These are phyloP conservation scores for Drosophila nasuta DNA, from an alignment of 1,140 invertebrate species.

Conservation along the genomic window DNA sequence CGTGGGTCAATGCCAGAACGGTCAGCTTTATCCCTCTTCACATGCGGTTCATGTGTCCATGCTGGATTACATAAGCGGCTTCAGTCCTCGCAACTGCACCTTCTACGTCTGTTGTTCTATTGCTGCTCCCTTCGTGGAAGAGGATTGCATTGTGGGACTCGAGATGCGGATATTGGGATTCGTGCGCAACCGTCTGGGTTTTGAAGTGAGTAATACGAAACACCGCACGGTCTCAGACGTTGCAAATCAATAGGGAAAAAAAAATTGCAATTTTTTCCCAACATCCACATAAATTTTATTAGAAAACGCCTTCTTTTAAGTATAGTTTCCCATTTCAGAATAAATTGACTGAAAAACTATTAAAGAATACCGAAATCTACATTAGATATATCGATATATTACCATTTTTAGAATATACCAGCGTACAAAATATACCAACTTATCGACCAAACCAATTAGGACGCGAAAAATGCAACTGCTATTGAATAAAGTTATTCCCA, in stretches of 20 bases:
- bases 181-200: slow-evolving; percentile 69
- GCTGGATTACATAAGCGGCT: slow-evolving; percentile 57
- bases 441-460: too few relatives aligned
- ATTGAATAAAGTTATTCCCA: neutral
- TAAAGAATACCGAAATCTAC: too few relatives aligned
- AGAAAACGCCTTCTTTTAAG: too few relatives aligned
- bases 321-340: too few relatives aligned
- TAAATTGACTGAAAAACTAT: too few relatives aligned
- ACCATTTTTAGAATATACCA: too few relatives aligned
- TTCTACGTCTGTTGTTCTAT: slow-evolving; percentile 77
- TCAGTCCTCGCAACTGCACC: slow-evolving; percentile 71
- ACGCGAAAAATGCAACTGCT: too few relatives aligned
- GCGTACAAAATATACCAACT: too few relatives aligned
- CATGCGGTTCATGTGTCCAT: slow-evolving; percentile 45
- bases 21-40: slow-evolving; percentile 35
- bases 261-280: too few relatives aligned
- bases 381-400: too few relatives aligned
- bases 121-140: slow-evolving; percentile 76
- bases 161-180: slow-evolving; percentile 75
- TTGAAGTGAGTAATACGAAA: slow-evolving; percentile 51
- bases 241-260: too few relatives aligned
- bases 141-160: slow-evolving; percentile 67
- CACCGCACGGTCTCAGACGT: neutral
- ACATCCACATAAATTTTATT: too few relatives aligned
- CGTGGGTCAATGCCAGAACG: slow-evolving; percentile 64